Evolutionary conservation across 2,888 invertebrate species (phyloP), one percentile per base, ranked within the genome.

Genomic region (Drosophila multiciliata): DNA sequence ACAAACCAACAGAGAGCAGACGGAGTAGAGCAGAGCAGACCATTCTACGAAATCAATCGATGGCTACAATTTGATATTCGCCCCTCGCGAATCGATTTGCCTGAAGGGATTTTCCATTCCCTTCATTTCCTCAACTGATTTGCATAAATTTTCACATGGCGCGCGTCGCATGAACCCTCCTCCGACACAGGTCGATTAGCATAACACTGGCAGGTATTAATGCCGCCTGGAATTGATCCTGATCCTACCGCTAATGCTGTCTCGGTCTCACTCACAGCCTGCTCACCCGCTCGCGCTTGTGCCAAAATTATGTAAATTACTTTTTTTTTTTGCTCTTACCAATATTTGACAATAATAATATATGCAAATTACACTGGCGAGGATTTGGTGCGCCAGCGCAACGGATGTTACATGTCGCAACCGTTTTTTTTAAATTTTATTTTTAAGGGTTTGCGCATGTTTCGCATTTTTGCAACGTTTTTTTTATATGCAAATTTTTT

Each of bases 131-230:
- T 64, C 15, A 26, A 48, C 50, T 80, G 68, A 89, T 90, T 89
- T 89, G 88, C 89, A 89, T 89, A 89, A 66, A 77, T 87, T 90
- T 83, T n/a, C 79, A 73, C 60, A 73, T 65, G 73, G 75, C 76
- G 76, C 90, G 82, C 83, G 89, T 89, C 90, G 80, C 78, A 17
- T 66, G 70, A 73, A 87, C 74, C 83, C 86, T 87, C 83, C 83
- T 82, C 73, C 58, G 68, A 67, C 78, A 73, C 91, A 91, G 92
- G 92, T 92, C 84, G 82, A 92, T 91, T 91, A 86, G 92, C 91
- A 91, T 91, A 91, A 92, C 91, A 92, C 88, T 84, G 78, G 63
- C 60, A 68, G 67, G 78, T 63, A 63, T 70, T 63, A 73, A 77
- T 73, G 54, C 75, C 50, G 57, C 49, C 49, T 29, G 38, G 23